Conservation (phyloP, 35 echinoderm and acorn worm genomes). For the Strongylocentrotus purpuratus region DNA sequence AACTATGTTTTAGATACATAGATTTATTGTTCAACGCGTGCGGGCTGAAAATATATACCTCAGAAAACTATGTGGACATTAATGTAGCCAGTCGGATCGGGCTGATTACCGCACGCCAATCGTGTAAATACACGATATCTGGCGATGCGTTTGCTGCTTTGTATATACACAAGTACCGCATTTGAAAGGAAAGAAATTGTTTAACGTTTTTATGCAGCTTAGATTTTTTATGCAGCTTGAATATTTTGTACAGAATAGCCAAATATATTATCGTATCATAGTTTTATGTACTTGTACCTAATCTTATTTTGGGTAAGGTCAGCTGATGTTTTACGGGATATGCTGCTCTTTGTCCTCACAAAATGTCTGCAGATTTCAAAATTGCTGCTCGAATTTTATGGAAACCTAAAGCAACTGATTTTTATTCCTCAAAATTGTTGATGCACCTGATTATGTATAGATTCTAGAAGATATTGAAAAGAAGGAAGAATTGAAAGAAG, state of each 20-base stretch:
- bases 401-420: background rate
- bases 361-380: background rate
- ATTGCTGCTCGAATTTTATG: background rate
- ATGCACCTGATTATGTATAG: slow-evolving; percentile 3
- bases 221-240: background rate
- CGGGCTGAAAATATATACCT: background rate
- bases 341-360: background rate
- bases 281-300: background rate
- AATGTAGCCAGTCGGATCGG: background rate
- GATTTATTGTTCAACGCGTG: background rate
- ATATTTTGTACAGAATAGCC: slow-evolving; percentile 11
- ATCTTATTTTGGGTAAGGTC: background rate
- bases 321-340: background rate
- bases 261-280: slow-evolving; percentile 3
- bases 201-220: background rate
- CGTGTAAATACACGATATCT: background rate
- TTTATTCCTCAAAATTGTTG: background rate
- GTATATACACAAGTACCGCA: background rate
- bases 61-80: background rate
- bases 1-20: background rate
- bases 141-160: background rate
- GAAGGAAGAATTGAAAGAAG: too few relatives aligned
- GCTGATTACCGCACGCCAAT: background rate
- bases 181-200: background rate
- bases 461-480: background rate